Conservation (phyloP, 2,113 vertebrate genomes). For the Cynoglossus semilaevis region DNA sequence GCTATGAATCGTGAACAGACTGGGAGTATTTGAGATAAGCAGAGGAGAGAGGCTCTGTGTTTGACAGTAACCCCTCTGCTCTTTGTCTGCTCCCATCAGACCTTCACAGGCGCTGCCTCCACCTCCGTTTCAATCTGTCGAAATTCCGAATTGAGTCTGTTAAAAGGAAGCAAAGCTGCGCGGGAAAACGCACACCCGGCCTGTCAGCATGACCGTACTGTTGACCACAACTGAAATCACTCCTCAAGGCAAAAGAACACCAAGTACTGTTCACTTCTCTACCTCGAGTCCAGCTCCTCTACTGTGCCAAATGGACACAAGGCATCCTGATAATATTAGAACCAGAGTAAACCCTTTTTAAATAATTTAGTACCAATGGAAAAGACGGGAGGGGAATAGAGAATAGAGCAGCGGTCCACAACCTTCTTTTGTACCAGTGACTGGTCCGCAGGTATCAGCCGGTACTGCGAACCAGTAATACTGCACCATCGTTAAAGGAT, state of each 20-base stretch:
- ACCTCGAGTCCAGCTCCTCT: too few species aligned
- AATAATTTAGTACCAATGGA: too few species aligned
- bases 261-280: too few species aligned
- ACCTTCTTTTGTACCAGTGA: too few species aligned
- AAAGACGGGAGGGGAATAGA: too few species aligned
- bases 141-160: slow-evolving; percentile 20
- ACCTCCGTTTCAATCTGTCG: slow-evolving; percentile 16
- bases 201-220: slow-evolving; percentile 1
- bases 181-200: slow-evolving; percentile 4
- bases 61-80: slow-evolving; percentile 40
- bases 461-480: too few species aligned
- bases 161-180: slow-evolving; percentile 10
- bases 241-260: not conserved
- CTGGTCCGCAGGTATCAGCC: too few species aligned
- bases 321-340: too few species aligned
- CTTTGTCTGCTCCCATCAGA: slow-evolving; percentile 38
- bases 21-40: slow-evolving; percentile 48
- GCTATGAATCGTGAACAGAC: slow-evolving; percentile 50
- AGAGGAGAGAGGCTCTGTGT: slow-evolving; percentile 37
- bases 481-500: too few species aligned
- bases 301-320: too few species aligned
- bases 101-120: slow-evolving; percentile 7
- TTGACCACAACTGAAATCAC: not conserved
- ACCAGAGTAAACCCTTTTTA: too few species aligned
- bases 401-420: too few species aligned